A percentile compares a stretch with the other conserved stretches of the same genome.
Conservation (phyloP, 2,113 vertebrate species). For the Agelaius phoeniceus region DNA sequence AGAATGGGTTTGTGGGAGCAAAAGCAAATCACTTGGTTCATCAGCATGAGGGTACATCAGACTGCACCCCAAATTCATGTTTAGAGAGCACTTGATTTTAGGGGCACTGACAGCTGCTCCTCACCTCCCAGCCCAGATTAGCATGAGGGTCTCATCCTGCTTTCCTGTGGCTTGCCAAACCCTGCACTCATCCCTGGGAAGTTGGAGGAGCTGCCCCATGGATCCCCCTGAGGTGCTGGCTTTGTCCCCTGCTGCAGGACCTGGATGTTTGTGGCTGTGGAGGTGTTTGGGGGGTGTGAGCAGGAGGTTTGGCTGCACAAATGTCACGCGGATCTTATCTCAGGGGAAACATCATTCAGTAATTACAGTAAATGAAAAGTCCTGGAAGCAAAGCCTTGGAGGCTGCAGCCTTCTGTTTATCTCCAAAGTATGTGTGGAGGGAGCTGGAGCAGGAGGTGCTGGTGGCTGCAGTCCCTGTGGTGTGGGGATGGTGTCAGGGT, state of each 20-base stretch:
- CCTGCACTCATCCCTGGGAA: not conserved
- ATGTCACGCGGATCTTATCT: not conserved
- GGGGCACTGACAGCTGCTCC: not conserved
- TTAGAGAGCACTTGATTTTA: not conserved
- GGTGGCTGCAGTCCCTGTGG: fast-evolving
- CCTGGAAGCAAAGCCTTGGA: not conserved
- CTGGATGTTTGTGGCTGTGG: not conserved
- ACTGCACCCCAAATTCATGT: not conserved
- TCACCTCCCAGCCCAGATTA: not conserved
- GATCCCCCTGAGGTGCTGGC: not conserved
- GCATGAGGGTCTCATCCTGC: not conserved
- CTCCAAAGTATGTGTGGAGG: not conserved
- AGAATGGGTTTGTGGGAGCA: not conserved
- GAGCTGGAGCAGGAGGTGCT: not conserved
- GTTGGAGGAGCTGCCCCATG: not conserved
- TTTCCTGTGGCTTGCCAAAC: not conserved
- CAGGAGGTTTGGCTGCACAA: not conserved
- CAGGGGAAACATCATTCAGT: not conserved
- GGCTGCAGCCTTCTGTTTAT: not conserved
- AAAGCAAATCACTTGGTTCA: fast-evolving
- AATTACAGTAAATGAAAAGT: not conserved
- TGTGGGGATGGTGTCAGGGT: not conserved
- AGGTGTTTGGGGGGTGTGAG: not conserved
- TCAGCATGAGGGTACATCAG: not conserved
- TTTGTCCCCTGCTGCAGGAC: not conserved